A percentile compares a stretch with the other conserved stretches of the same genome.
phyloP scores from a whole-genome alignment of 2,888 invertebrate species.

The Platycheirus rosarum region DNA sequence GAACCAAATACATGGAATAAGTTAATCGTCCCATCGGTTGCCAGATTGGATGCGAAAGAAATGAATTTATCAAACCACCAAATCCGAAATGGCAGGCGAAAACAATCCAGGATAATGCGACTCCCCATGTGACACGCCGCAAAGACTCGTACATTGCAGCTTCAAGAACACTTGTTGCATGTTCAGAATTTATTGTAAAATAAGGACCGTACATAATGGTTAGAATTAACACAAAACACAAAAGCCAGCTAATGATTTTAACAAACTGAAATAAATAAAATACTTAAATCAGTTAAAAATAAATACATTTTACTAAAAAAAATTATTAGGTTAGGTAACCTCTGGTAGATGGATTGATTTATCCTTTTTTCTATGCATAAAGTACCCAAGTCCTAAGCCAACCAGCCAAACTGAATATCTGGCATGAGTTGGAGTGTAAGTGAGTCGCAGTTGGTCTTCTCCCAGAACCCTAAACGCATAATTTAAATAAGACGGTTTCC shows the following conservation, averaged over 20 bases:
- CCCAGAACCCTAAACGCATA: conserved; percentile 73
- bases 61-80: conserved; percentile 80
- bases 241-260: conserved; percentile 79
- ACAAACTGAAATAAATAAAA: conserved; percentile 50
- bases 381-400: conserved; percentile 81
- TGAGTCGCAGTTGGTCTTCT: conserved; percentile 78
- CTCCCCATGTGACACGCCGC: conserved; percentile 79
- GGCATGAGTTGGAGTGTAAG: conserved; percentile 81
- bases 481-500: not conserved
- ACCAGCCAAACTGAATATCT: conserved; percentile 82
- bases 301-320: not conserved
- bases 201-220: conserved; percentile 80
- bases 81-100: conserved; percentile 81
- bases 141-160: conserved; percentile 80
- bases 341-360: conserved; percentile 76
- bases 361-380: conserved; percentile 78
- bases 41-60: conserved; percentile 80
- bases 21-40: conserved; percentile 80
- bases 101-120: conserved; percentile 80
- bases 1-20: conserved; percentile 75
- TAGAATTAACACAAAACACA: conserved; percentile 78
- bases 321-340: conserved; percentile 75
- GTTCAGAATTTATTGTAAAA: conserved; percentile 78
- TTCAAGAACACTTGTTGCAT: conserved; percentile 77
- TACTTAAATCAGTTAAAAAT: not conserved